A percentile compares a stretch with the other conserved stretches of the same genome.
These are phyloP conservation scores for Panagrolaimus sp. DNA, from an alignment of 1,140 invertebrate species.

Conservation along the genomic window DNA sequence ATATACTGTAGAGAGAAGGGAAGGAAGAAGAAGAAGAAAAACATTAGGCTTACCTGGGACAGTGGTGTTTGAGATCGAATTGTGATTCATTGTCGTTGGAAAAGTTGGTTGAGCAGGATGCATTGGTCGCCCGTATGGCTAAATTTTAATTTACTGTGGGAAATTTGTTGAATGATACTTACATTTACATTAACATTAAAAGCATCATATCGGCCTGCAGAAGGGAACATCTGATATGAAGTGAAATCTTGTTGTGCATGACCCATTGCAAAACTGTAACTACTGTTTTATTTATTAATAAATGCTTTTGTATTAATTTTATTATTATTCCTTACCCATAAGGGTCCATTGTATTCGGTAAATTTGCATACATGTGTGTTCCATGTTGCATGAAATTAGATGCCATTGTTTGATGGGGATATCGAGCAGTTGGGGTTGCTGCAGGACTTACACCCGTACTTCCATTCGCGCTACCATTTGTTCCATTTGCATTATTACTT, in stretches of 20 bases:
- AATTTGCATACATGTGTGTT: constrained; percentile 39
- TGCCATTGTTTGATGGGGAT: constrained; percentile 29
- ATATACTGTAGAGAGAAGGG: neutral
- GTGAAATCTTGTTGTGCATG: constrained; percentile 20
- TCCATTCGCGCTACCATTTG: constrained; percentile 18
- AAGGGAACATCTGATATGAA: constrained; percentile 26
- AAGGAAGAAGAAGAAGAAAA: neutral
- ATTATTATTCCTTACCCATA: constrained; percentile 32
- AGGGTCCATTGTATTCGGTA: constrained; percentile 44
- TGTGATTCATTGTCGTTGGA: constrained; percentile 25
- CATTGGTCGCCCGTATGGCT: constrained; percentile 22
- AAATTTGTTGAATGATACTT: neutral
- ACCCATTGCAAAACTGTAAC: constrained; percentile 22
- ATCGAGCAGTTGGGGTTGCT: constrained; percentile 29
- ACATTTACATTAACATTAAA: constrained; percentile 21
- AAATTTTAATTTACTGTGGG: neutral
- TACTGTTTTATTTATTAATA: constrained; percentile 1
- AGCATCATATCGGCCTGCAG: neutral
- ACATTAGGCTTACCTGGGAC: constrained; percentile 20
- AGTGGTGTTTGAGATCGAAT: constrained; percentile 22
- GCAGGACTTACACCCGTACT: constrained; percentile 17
- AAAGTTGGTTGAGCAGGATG: constrained; percentile 20
- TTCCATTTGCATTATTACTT: constrained; percentile 19
- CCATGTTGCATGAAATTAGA: constrained; percentile 39
- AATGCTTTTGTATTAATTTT: neutral